These are phyloP conservation scores for Pao palembangensis DNA, from an alignment of 2,113 vertebrate genomes.

Conservation along the genomic window DNA sequence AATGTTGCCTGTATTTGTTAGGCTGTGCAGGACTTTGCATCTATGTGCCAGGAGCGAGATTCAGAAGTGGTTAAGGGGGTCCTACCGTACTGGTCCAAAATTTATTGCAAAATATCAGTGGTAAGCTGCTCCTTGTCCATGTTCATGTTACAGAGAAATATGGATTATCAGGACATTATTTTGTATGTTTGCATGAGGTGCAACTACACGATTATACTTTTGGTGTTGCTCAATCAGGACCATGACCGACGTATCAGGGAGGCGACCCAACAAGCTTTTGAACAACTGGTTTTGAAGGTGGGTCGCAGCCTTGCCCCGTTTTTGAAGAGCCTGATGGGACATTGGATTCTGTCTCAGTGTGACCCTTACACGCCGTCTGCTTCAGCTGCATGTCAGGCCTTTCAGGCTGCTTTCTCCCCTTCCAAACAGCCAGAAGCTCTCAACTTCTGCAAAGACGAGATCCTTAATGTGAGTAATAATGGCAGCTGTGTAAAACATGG, in stretches of 20 bases:
- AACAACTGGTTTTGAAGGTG: slow-evolving; percentile 93
- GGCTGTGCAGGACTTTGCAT: slow-evolving; percentile 96
- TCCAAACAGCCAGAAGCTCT: slow-evolving; percentile 92
- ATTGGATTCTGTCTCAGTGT: slow-evolving; percentile 97
- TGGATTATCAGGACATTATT: no score
- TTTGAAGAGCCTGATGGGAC: slow-evolving; percentile 94
- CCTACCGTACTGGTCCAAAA: slow-evolving; percentile 96
- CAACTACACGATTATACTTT: no score
- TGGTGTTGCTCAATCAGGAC: slow-evolving; percentile 72
- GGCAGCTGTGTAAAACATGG: not conserved
- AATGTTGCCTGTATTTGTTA: slow-evolving; percentile 41
- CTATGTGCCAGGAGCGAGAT: slow-evolving; percentile 91
- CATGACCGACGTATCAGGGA: slow-evolving; percentile 93
- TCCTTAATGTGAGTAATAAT: slow-evolving; percentile 82
- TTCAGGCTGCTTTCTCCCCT: slow-evolving; percentile 89
- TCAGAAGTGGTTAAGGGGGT: slow-evolving; percentile 90
- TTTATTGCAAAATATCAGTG: slow-evolving; percentile 94
- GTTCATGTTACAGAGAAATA: not conserved
- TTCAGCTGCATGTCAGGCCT: slow-evolving; percentile 85
- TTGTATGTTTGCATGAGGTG: no score
- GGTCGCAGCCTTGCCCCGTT: slow-evolving; percentile 92
- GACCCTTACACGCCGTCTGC: slow-evolving; percentile 92
- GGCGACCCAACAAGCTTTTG: slow-evolving; percentile 92
- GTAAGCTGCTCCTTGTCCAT: slow-evolving; percentile 69
- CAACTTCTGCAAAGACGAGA: slow-evolving; percentile 94